These are phyloP conservation scores for Colletes collaris DNA, from an alignment of 2,888 invertebrate species.

Conservation along the genomic window DNA sequence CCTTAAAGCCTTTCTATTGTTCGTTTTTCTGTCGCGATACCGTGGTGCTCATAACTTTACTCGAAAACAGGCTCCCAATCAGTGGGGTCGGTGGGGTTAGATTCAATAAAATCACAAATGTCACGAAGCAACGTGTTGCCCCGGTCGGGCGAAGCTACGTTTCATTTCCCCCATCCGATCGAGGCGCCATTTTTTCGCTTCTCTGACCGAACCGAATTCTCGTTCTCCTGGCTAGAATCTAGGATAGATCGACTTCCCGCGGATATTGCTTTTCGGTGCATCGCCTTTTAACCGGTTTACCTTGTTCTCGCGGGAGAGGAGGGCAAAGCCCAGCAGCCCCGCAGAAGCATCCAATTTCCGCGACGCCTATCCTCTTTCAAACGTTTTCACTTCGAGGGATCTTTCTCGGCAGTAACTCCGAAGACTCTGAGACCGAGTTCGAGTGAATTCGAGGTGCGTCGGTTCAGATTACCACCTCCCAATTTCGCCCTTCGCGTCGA, in stretches of 20 bases:
- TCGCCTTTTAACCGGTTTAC: constrained; percentile 72
- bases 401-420: constrained; percentile 45
- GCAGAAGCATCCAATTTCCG: constrained; percentile 71
- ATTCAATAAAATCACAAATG: not conserved
- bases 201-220: constrained; percentile 3
- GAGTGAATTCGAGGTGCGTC: constrained; percentile 64
- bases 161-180: constrained; percentile 6
- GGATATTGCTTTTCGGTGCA: constrained; percentile 71
- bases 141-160: not conserved
- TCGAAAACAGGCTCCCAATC: not conserved
- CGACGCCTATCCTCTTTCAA: constrained; percentile 67
- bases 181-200: not conserved
- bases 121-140: not conserved
- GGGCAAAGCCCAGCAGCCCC: constrained; percentile 38
- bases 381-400: constrained; percentile 60
- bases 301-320: constrained; percentile 59
- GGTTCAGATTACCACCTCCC: constrained; percentile 62
- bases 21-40: not conserved
- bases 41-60: not conserved
- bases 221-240: constrained; percentile 36
- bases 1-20: constrained; percentile 33
- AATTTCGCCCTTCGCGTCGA: constrained; percentile 47
- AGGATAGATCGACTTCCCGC: constrained; percentile 53
- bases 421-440: constrained; percentile 60
- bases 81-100: not conserved